Conservation (phyloP, 92 coral and sea anemone species). For the Phymanthus crucifer region DNA sequence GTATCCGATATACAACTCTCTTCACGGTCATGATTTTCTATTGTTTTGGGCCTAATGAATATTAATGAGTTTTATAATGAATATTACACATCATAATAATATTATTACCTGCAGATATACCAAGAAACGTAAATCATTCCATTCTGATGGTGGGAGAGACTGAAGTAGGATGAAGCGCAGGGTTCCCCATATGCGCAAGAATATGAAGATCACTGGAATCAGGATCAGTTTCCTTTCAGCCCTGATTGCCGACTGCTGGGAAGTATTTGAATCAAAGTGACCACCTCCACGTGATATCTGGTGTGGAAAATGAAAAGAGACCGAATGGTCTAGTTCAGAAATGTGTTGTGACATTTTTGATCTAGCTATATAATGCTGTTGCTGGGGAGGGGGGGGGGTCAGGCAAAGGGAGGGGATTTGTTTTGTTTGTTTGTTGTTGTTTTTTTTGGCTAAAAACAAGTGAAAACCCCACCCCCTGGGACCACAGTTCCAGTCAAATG, state of each 20-base stretch:
- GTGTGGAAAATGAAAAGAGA: background rate
- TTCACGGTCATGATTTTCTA: too few species aligned
- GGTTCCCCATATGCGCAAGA: slow-evolving; percentile 95
- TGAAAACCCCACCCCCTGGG: too few species aligned
- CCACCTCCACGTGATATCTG: slow-evolving; percentile 48
- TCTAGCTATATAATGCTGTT: too few species aligned
- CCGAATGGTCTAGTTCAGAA: too few species aligned
- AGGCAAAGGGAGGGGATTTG: too few species aligned
- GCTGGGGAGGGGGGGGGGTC: too few species aligned
- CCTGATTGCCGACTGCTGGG: slow-evolving; percentile 59
- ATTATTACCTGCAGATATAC: slow-evolving; percentile 60
- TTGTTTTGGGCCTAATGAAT: too few species aligned
- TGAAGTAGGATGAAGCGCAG: slow-evolving; percentile 53
- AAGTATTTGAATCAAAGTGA: slow-evolving; percentile 39
- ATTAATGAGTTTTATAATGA: background rate
- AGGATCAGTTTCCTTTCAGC: slow-evolving; percentile 69
- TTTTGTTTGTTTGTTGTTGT: too few species aligned
- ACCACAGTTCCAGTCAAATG: too few species aligned
- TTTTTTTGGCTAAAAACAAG: too few species aligned
- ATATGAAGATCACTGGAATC: slow-evolving; percentile 70
- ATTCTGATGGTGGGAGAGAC: background rate
- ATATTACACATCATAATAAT: background rate
- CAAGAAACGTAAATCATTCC: background rate
- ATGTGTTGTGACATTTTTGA: too few species aligned
- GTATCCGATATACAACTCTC: too few species aligned